phyloP scores from a whole-genome alignment of 2,888 invertebrate genomes.

The Elysia crispata region DNA sequence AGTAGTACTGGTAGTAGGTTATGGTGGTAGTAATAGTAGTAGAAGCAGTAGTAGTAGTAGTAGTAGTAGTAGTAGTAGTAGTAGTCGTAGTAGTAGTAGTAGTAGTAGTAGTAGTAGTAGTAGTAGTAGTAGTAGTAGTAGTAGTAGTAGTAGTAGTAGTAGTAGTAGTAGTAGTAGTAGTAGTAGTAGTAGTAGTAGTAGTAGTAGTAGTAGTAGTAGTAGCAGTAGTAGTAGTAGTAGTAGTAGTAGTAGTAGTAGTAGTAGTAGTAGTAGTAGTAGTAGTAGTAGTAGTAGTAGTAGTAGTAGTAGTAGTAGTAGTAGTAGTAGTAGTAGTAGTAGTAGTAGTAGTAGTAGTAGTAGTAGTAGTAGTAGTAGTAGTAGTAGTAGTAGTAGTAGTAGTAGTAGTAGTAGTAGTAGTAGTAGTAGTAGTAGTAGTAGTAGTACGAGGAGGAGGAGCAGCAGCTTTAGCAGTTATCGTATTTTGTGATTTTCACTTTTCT shows the following conservation, averaged over 20 bases:
- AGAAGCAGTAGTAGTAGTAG: no score
- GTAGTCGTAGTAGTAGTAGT: no score
- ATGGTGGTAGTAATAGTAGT: no score
- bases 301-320: background rate
- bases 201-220: constrained; percentile 4
- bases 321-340: constrained; percentile 9
- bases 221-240: constrained; percentile 4
- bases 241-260: constrained; percentile 9
- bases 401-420: constrained; percentile 9
- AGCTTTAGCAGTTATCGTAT: background rate
- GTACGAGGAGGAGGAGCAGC: no score
- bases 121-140: constrained; percentile 4
- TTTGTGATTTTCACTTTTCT: no score
- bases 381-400: constrained; percentile 9
- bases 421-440: background rate
- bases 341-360: constrained; percentile 9
- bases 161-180: background rate
- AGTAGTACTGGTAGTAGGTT: background rate
- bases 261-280: background rate
- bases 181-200: background rate
- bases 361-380: constrained; percentile 1
- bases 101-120: background rate
- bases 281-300: background rate
- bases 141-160: background rate
- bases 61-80: no score